Conservation (phyloP, 2,888 invertebrate genomes). For the Ophonus ardosiacus region DNA sequence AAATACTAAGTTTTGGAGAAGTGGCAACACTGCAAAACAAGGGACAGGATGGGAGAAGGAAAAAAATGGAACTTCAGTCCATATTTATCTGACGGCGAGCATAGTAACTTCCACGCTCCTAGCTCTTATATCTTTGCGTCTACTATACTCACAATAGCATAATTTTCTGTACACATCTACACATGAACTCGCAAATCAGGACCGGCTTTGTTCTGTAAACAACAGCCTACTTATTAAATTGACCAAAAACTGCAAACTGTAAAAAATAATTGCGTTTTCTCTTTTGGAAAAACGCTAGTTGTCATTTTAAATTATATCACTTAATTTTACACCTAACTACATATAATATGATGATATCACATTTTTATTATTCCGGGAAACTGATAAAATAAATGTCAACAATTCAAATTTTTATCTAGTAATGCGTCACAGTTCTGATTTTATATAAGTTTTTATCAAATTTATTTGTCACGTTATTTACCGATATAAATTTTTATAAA, state of each 20-base stretch:
- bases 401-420: neutral
- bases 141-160: constrained; percentile 15
- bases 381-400: constrained; percentile 5
- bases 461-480: neutral
- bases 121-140: no score
- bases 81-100: no score
- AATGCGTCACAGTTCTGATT: neutral
- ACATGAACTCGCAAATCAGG: neutral
- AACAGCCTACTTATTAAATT: neutral
- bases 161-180: neutral
- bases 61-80: no score
- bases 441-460: neutral
- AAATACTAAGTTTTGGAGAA: no score
- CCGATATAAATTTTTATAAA: neutral
- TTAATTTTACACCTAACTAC: neutral
- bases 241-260: neutral
- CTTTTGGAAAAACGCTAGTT: neutral
- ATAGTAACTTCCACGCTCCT: no score
- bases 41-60: no score
- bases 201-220: neutral
- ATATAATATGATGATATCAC: constrained; percentile 28
- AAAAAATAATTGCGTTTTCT: neutral
- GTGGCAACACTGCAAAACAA: no score
- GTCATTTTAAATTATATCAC: neutral
- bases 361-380: constrained; percentile 25